These are phyloP conservation scores for Spizaetus ornatus DNA, from an alignment of 2,113 vertebrate genomes.

Conservation along the genomic window DNA sequence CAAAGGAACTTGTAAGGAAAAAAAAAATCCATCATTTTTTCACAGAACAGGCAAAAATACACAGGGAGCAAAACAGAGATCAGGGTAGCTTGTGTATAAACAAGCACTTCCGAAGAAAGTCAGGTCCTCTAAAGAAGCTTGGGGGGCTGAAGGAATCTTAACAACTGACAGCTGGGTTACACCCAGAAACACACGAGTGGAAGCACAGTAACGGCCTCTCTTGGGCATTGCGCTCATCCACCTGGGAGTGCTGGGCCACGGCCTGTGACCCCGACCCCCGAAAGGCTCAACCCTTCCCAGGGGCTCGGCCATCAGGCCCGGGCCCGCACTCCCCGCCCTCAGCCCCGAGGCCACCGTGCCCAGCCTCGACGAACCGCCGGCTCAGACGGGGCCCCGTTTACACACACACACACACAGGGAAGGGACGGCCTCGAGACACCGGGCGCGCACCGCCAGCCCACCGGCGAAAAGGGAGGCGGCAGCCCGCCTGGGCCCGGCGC, in stretches of 20 bases:
- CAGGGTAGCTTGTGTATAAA: rapidly evolving
- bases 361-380: not conserved
- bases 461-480: not conserved
- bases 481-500: not conserved
- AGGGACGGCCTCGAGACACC: no score
- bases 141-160: rapidly evolving
- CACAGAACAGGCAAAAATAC: not conserved
- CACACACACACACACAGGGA: no score
- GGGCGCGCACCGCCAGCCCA: no score
- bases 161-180: rapidly evolving
- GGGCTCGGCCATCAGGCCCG: rapidly evolving
- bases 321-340: not conserved
- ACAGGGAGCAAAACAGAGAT: rapidly evolving
- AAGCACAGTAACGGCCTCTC: rapidly evolving
- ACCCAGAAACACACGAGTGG: rapidly evolving
- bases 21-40: not conserved
- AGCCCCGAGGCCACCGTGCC: rapidly evolving
- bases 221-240: rapidly evolving
- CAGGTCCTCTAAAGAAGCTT: rapidly evolving
- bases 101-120: not conserved
- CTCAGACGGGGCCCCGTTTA: not conserved
- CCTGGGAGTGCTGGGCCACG: rapidly evolving
- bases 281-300: rapidly evolving
- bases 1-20: not conserved
- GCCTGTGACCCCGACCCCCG: rapidly evolving